Evolutionary conservation across 1,140 invertebrate genomes (phyloP), one percentile per base, ranked within the genome.

Genomic region (Paracyclopina nana): DNA sequence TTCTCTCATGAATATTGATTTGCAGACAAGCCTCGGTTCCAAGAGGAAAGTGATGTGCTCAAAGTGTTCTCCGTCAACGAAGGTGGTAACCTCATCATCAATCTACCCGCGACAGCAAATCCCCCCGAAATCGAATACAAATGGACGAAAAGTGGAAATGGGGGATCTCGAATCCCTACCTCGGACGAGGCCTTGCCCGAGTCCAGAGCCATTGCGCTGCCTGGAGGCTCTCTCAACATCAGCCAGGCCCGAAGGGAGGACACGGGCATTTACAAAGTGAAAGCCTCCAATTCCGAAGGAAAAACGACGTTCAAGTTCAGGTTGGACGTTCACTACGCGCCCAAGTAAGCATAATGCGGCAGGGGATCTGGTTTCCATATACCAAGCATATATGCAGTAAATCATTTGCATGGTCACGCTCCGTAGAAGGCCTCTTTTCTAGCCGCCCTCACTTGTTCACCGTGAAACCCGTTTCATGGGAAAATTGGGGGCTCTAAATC

Each of bases 221-320:
- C 11, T 30, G 20, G 27, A 4, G 27, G 27, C 29, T 16, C 27
- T 6, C 28, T 48, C 6, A 48, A 48, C 25, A 48, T 48, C 45
- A 28, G 24, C 3, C 3, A 26, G 4, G 45, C 45, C n/a, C 27
- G 28, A 30, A 40, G 27, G 28, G 24, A 28, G 25, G 45, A 48
- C 30, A 28, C 45, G 18, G 45, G 45, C 16, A 22, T 16, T 9
- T 48, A 48, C 29, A 48, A 48, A 18, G n/a, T 48, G 8, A 28
- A 14, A 29, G 45, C 14, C 2, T 25, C n/a, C 45, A 48, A 48
- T 48, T 11, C 12, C n/a, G 45, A 48, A 30, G 45, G 45, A 26
- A 44, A 48, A 14, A 26, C 45, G 24, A 48, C 20, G 24, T 27
- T 48, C 29, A 48, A 48, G 18, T 25, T 48, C n/a, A 48, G 30